Evolutionary conservation across 2,888 invertebrate species (phyloP).

Genomic region (Tricholauxania praeusta): DNA sequence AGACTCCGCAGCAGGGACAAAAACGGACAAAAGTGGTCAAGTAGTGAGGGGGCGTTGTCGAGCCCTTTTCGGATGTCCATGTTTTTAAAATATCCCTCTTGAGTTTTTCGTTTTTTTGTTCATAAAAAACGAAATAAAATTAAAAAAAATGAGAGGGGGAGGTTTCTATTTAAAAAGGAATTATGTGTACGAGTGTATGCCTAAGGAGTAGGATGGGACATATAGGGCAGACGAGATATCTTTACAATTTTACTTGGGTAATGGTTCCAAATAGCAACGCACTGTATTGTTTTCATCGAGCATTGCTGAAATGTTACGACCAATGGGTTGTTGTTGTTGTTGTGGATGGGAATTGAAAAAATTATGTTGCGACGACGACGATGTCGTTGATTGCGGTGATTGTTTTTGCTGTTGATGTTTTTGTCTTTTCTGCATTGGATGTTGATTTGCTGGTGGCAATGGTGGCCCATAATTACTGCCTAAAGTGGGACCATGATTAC

Average conservation of each 20-base stretch:
- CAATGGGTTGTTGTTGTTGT: constrained; percentile 56
- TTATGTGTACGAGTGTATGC: too few relatives aligned
- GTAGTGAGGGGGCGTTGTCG: too few relatives aligned
- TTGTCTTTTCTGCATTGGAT: constrained; percentile 62
- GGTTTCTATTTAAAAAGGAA: background rate
- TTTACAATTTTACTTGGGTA: constrained; percentile 56
- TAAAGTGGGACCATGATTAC: constrained; percentile 47
- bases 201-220: too few relatives aligned
- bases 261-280: constrained; percentile 85
- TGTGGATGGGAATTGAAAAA: constrained; percentile 53
- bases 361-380: constrained; percentile 59
- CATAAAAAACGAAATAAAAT: too few relatives aligned
- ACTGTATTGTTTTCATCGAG: constrained; percentile 87
- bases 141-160: background rate
- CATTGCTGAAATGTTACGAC: constrained; percentile 74
- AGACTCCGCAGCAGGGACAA: too few relatives aligned
- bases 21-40: too few relatives aligned
- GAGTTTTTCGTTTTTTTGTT: too few relatives aligned
- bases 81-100: too few relatives aligned
- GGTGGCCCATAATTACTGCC: constrained; percentile 53
- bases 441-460: constrained; percentile 64
- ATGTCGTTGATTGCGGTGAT: constrained; percentile 63
- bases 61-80: too few relatives aligned
- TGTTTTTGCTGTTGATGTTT: constrained; percentile 49
- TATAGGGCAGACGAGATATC: background rate